A percentile compares a stretch with the other conserved stretches of the same genome.
Evolutionary conservation across 2,797 vertebrate genomes (phyloP).

Genomic region (Hylomyscus alleni): DNA sequence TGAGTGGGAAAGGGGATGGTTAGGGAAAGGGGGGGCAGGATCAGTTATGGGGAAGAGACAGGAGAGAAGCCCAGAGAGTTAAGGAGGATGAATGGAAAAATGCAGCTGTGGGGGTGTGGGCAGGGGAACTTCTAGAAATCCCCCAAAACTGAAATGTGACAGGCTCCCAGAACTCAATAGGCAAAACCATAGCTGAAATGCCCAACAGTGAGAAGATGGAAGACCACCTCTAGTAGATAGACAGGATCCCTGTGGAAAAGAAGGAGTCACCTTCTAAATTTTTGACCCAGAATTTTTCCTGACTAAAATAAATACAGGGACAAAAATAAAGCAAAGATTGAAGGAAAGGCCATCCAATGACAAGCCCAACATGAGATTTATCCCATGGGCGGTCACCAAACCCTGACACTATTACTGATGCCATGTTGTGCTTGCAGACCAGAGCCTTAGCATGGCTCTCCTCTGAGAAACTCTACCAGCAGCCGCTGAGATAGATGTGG

Average conservation of each 20-base stretch:
- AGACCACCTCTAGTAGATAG: background rate
- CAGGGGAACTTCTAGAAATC: background rate
- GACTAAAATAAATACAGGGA: background rate
- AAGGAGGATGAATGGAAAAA: background rate
- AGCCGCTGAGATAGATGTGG: background rate
- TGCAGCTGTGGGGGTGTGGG: background rate
- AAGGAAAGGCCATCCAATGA: background rate
- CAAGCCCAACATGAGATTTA: background rate
- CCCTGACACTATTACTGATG: background rate
- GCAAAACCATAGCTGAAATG: background rate
- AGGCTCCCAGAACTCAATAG: background rate
- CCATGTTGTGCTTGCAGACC: background rate
- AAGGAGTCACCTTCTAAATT: background rate
- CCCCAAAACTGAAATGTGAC: background rate
- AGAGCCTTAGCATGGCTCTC: background rate
- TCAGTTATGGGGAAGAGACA: background rate
- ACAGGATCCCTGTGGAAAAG: background rate
- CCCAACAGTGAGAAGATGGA: background rate
- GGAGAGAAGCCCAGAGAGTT: background rate
- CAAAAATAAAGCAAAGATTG: background rate
- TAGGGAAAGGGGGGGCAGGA: rapidly evolving
- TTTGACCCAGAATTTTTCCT: background rate
- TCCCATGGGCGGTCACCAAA: background rate
- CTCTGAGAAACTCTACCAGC: background rate
- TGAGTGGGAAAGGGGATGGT: rapidly evolving